These are phyloP conservation scores for Cheilosia scutellata DNA, from an alignment of 2,888 invertebrate species.

Conservation along the genomic window DNA sequence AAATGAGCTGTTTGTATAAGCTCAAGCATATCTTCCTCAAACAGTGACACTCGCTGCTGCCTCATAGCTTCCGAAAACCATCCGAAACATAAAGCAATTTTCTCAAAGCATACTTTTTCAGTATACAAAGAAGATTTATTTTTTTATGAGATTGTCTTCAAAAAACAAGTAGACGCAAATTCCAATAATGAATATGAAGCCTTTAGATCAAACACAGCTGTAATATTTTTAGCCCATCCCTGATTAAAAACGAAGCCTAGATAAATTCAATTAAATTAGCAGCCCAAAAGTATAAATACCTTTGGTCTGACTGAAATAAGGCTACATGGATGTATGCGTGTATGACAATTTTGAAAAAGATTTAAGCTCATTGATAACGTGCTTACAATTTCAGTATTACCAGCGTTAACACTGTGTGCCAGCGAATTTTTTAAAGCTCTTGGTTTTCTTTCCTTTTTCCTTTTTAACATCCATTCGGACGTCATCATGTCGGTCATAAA, in stretches of 20 bases:
- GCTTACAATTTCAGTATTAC: slow-evolving; percentile 23
- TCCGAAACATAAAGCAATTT: no score
- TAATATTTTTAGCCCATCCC: no score
- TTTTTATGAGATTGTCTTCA: no score
- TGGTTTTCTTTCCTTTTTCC: slow-evolving; percentile 1
- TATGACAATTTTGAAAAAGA: slow-evolving; percentile 11
- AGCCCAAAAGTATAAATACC: neutral
- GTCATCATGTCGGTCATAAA: slow-evolving; percentile 35
- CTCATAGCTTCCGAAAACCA: no score
- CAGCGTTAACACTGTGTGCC: slow-evolving; percentile 8
- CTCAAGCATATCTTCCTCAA: no score
- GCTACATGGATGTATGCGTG: neutral
- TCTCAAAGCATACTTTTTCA: no score
- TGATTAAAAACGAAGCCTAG: neutral
- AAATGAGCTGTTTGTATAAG: no score
- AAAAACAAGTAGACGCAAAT: no score
- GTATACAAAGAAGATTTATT: no score
- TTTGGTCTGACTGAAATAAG: neutral
- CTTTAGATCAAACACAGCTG: no score
- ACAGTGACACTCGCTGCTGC: no score
- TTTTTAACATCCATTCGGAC: neutral
- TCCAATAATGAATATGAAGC: no score
- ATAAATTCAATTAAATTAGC: neutral
- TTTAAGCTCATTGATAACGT: slow-evolving; percentile 39
- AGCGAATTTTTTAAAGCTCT: slow-evolving; percentile 18